Evolutionary conservation across 2,113 vertebrate species (phyloP).

Genomic region (Tamias sibiricus): DNA sequence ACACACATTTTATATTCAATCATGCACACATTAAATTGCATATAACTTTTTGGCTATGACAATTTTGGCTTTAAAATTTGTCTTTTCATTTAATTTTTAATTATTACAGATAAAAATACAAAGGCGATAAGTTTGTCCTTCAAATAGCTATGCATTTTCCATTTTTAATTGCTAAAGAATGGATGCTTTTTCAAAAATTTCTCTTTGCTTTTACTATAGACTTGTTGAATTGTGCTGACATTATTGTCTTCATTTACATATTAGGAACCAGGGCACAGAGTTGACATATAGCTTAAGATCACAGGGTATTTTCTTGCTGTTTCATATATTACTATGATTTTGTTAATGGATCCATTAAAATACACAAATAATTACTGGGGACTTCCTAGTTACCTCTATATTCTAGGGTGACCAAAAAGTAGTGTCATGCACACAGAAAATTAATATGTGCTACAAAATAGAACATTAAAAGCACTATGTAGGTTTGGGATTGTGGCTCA

Average conservation of each 20-base stretch:
- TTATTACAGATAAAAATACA: not conserved
- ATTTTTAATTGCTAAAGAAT: slow-evolving; percentile 23
- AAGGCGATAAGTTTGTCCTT: not conserved
- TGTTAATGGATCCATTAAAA: slow-evolving; percentile 18
- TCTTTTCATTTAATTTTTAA: not conserved
- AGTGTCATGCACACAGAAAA: not conserved
- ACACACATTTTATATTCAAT: not conserved
- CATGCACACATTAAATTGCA: not conserved
- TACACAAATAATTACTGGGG: not conserved
- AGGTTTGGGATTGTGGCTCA: not conserved
- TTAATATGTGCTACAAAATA: not conserved
- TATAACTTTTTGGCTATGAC: not conserved
- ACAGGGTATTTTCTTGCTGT: not conserved
- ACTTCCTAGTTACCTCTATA: not conserved
- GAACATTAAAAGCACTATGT: not conserved
- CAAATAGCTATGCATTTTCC: not conserved
- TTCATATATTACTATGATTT: not conserved
- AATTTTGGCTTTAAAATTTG: not conserved
- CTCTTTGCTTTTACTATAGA: not conserved
- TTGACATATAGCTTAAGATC: not conserved
- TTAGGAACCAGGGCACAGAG: not conserved
- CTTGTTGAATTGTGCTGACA: not conserved
- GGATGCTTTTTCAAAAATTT: not conserved
- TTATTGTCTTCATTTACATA: not conserved
- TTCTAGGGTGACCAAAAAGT: not conserved